phyloP scores from a whole-genome alignment of 2,888 invertebrate species.

The Lepetodrilus schrolli region DNA sequence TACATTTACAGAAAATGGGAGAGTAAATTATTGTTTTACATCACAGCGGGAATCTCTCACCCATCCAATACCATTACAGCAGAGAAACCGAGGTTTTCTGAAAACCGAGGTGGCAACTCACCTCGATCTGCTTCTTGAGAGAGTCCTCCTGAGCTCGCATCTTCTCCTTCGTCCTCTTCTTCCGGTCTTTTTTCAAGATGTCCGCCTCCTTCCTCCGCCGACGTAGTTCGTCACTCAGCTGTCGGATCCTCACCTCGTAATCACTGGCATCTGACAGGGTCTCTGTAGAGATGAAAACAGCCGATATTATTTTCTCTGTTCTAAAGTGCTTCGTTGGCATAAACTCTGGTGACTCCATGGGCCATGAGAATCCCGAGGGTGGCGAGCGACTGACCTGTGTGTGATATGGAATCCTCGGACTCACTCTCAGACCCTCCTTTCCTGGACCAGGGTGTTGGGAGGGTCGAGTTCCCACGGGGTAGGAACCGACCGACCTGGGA shows the following conservation, averaged over 20 bases:
- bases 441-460: conserved; percentile 44
- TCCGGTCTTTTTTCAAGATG: conserved; percentile 76
- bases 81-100: too few species aligned
- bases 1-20: too few species aligned
- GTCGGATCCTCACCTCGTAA: conserved; percentile 77
- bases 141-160: conserved; percentile 77
- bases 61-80: too few species aligned
- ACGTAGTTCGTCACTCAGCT: conserved; percentile 77
- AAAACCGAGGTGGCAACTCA: too few species aligned
- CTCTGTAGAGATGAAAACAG: conserved; percentile 68
- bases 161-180: conserved; percentile 75
- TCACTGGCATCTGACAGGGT: conserved; percentile 78
- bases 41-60: too few species aligned
- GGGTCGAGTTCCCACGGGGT: conserved; percentile 43
- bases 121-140: conserved; percentile 78
- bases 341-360: too few species aligned
- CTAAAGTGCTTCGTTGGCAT: too few species aligned
- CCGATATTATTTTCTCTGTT: too few species aligned
- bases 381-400: conserved; percentile 53
- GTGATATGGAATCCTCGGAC: conserved; percentile 69
- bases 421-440: conserved; percentile 67
- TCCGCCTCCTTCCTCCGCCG: conserved; percentile 77
- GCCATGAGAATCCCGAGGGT: too few species aligned
- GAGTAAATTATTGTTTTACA: too few species aligned
- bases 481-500: conserved; percentile 45